These are phyloP conservation scores for Oryctes rhinoceros DNA, from an alignment of 1,140 invertebrate genomes.

Conservation along the genomic window DNA sequence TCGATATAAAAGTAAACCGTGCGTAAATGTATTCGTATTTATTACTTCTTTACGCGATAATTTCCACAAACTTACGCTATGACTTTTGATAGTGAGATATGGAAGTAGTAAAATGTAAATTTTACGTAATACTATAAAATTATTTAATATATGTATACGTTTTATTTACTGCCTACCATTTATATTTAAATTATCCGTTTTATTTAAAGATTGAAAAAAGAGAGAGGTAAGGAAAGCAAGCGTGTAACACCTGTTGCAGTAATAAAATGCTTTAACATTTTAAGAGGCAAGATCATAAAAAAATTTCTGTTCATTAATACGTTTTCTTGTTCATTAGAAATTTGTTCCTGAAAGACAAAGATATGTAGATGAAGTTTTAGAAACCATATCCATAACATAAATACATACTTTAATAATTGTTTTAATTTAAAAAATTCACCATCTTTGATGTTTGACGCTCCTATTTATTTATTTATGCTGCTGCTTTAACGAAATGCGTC, in stretches of 20 bases:
- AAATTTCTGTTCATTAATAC: not conserved
- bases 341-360: too few relatives aligned
- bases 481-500: too few relatives aligned
- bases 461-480: too few relatives aligned
- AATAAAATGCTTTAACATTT: slow-evolving; percentile 3
- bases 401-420: too few relatives aligned
- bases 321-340: not conserved
- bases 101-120: not conserved
- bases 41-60: not conserved
- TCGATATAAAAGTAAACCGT: not conserved
- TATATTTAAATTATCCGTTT: slow-evolving; percentile 9
- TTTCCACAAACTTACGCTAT: not conserved
- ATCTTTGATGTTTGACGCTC: too few relatives aligned
- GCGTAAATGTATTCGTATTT: not conserved
- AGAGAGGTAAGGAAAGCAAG: not conserved
- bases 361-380: too few relatives aligned
- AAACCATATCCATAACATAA: too few relatives aligned
- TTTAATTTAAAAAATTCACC: too few relatives aligned
- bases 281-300: not conserved
- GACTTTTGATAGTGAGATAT: not conserved
- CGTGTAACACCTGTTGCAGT: not conserved
- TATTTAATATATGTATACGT: slow-evolving; percentile 11
- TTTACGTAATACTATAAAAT: not conserved
- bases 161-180: slow-evolving; percentile 5
- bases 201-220: slow-evolving; percentile 4